A percentile compares a stretch with the other conserved stretches of the same genome.
These are phyloP conservation scores for Labeo catla DNA, from an alignment of 2,113 vertebrate species.

Conservation along the genomic window DNA sequence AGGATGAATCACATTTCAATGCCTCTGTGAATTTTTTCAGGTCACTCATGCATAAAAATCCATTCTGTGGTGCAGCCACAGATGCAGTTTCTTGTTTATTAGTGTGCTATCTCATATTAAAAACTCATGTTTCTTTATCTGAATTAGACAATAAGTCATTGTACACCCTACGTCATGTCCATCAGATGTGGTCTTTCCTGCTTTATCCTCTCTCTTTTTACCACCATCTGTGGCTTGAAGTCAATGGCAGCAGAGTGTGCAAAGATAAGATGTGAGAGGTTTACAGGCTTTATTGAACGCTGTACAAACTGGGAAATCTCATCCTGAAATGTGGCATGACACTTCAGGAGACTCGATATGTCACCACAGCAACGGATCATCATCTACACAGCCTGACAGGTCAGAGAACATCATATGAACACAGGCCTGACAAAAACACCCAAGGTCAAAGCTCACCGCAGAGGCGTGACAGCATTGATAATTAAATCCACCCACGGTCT, in stretches of 20 bases:
- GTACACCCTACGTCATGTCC: neutral
- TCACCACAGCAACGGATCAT: slow-evolving; percentile 41
- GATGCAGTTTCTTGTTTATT: neutral
- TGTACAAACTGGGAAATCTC: slow-evolving; percentile 3
- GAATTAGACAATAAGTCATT: neutral
- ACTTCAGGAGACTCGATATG: neutral
- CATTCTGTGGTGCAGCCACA: slow-evolving; percentile 29
- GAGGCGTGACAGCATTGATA: slow-evolving; percentile 25
- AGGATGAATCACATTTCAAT: slow-evolving; percentile 37
- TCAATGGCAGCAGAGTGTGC: slow-evolving; percentile 13
- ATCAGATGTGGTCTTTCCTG: neutral
- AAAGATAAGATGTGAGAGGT: slow-evolving; percentile 31
- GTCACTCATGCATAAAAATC: slow-evolving; percentile 38
- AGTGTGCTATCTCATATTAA: neutral
- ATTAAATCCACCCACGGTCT: slow-evolving; percentile 33
- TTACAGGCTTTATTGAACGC: neutral
- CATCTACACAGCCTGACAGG: neutral
- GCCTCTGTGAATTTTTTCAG: slow-evolving; percentile 32
- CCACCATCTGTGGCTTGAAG: neutral
- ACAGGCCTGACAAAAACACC: slow-evolving; percentile 24
- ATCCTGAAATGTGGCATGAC: slow-evolving; percentile 17
- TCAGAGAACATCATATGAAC: slow-evolving; percentile 17
- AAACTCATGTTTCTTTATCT: neutral
- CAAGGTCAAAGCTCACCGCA: slow-evolving; percentile 44
- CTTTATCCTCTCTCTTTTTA: neutral